Percentiles rank a stretch among this genome's conserved stretches.
Conservation (phyloP, 1,140 invertebrate genomes). For the Habropoda laboriosa region DNA sequence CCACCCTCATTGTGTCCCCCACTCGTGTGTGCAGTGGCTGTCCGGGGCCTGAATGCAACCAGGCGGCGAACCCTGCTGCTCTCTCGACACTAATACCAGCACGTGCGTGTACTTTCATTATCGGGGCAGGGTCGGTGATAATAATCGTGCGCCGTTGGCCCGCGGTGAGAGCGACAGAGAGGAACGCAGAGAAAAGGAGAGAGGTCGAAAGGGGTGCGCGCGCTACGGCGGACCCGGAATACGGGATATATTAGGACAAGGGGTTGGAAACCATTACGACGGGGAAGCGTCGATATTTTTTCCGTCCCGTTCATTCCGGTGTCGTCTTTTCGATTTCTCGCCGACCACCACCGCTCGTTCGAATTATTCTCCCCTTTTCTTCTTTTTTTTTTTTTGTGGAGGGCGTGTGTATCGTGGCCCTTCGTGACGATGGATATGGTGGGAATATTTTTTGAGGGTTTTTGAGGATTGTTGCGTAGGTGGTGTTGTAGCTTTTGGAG, state of each 20-base stretch:
- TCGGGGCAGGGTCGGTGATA: constrained; percentile 63
- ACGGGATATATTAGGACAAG: constrained; percentile 54
- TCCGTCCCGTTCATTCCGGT: constrained; percentile 17
- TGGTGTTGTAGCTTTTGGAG: neutral
- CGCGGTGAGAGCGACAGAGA: constrained; percentile 7
- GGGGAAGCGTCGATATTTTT: constrained; percentile 42
- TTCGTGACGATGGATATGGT: neutral
- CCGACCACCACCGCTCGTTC: neutral
- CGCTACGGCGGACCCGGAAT: constrained; percentile 27
- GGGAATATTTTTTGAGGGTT: neutral
- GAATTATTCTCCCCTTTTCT: neutral
- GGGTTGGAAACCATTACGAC: constrained; percentile 49
- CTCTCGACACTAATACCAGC: constrained; percentile 54
- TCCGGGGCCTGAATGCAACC: constrained; percentile 59
- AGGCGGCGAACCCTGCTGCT: constrained; percentile 62
- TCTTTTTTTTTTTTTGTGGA: too few relatives aligned
- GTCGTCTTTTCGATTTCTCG: constrained; percentile 33
- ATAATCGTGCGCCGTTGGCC: constrained; percentile 62
- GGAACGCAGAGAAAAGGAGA: constrained; percentile 4
- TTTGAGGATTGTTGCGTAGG: neutral
- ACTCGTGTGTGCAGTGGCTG: constrained; percentile 15
- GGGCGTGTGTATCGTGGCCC: neutral
- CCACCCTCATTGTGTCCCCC: constrained; percentile 40
- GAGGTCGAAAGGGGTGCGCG: constrained; percentile 42
- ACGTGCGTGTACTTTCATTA: constrained; percentile 63